phyloP scores from a whole-genome alignment of 2,797 vertebrate genomes.

The Tinamus major region DNA sequence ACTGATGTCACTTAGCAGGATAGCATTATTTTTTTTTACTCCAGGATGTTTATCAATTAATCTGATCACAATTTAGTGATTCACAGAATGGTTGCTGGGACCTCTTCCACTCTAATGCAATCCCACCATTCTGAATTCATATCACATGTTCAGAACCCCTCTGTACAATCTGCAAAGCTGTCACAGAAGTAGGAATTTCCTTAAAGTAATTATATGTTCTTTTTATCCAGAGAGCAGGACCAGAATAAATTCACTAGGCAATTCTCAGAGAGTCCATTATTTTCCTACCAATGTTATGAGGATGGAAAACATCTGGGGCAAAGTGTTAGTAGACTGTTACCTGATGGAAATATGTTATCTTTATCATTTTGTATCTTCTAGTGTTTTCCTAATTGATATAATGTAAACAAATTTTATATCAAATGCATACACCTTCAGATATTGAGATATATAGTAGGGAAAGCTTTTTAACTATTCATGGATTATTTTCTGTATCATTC shows the following conservation, averaged over 20 bases:
- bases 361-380: not conserved
- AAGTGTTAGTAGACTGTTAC: not conserved
- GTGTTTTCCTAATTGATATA: not conserved
- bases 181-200: not conserved
- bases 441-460: not conserved
- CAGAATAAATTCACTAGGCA: not conserved
- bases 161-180: not conserved
- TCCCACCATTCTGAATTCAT: not conserved
- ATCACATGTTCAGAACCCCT: not conserved
- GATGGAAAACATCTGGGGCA: not conserved
- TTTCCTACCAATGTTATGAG: not conserved
- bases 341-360: not conserved
- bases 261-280: not conserved
- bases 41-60: too few species aligned
- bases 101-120: not conserved
- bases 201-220: not conserved
- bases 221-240: not conserved
- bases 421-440: not conserved
- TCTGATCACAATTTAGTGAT: not conserved
- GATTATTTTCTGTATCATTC: not conserved
- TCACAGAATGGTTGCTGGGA: not conserved
- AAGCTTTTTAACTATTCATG: not conserved
- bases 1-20: too few species aligned
- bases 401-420: not conserved
- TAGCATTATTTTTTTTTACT: too few species aligned